Percentiles rank a stretch among this genome's conserved stretches.
Evolutionary conservation across 2,797 vertebrate genomes (phyloP).

Genomic region (Yasuhikotakia modesta): DNA sequence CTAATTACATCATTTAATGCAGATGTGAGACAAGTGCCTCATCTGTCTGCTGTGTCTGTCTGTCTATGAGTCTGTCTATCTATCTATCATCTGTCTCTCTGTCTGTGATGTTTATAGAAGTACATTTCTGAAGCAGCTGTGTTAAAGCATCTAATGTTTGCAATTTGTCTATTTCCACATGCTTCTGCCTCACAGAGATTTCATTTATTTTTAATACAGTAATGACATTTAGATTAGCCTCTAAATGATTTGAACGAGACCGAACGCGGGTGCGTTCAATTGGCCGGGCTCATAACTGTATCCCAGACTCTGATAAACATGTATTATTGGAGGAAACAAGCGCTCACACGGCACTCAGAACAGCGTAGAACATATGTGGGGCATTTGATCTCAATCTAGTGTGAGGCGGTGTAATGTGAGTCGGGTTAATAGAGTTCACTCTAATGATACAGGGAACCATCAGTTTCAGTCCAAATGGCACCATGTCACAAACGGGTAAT

Average conservation of each 20-base stretch:
- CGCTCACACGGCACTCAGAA: background rate
- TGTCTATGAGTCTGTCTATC: background rate
- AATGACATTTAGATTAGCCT: background rate
- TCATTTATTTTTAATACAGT: background rate
- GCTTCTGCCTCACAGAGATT: background rate
- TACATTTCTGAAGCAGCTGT: background rate
- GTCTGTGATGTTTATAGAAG: background rate
- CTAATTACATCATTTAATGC: constrained; percentile 4
- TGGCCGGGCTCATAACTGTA: background rate
- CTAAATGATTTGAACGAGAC: background rate
- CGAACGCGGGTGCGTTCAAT: background rate
- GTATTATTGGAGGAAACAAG: background rate
- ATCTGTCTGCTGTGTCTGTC: background rate
- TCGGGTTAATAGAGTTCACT: constrained; percentile 44
- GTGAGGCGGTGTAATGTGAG: constrained; percentile 4
- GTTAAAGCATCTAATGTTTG: background rate
- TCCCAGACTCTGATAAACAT: background rate
- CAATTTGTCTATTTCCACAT: background rate
- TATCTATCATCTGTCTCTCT: background rate
- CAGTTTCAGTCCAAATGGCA: constrained; percentile 25
- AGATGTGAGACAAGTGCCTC: background rate
- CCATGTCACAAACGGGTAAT: constrained; percentile 3
- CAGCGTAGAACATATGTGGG: background rate
- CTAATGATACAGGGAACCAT: constrained; percentile 36
- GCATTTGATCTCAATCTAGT: constrained; percentile 40